These are phyloP conservation scores for Sander lucioperca DNA, from an alignment of 2,113 vertebrate species.

Conservation along the genomic window DNA sequence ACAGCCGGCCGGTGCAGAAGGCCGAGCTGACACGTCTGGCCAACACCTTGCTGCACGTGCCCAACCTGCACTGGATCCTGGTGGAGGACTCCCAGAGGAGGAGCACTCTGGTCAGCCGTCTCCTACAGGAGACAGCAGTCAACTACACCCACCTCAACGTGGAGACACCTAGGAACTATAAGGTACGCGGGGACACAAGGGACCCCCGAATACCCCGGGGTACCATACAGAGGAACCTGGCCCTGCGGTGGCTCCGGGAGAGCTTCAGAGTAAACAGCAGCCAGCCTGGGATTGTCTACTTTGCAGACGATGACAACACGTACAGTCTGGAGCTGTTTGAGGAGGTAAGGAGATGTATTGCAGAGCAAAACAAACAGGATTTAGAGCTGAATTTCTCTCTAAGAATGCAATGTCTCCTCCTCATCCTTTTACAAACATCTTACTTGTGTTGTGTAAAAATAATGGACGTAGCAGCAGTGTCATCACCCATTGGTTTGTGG, in stretches of 20 bases:
- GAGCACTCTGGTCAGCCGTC: conserved; percentile 86
- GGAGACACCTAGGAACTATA: conserved; percentile 88
- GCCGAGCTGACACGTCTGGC: conserved; percentile 93
- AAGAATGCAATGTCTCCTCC: not conserved
- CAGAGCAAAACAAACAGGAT: not conserved
- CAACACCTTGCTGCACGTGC: conserved; percentile 93
- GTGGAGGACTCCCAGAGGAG: conserved; percentile 90
- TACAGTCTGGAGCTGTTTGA: conserved; percentile 97
- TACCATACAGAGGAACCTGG: conserved; percentile 93
- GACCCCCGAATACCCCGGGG: conserved; percentile 86
- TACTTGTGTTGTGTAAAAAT: not conserved
- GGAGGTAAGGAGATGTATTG: conserved; percentile 84
- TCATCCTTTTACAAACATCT: not conserved
- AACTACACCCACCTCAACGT: conserved; percentile 93
- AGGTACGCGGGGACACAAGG: conserved; percentile 77
- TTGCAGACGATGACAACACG: conserved; percentile 97
- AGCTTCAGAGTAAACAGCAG: conserved; percentile 78
- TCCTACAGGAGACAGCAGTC: conserved; percentile 89
- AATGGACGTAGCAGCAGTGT: too few species aligned
- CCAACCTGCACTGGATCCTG: conserved; percentile 95
- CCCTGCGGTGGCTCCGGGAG: conserved; percentile 91
- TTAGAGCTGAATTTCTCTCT: not conserved
- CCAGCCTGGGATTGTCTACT: conserved; percentile 91
- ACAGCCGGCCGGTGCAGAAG: conserved; percentile 92
- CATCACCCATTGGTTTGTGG: too few species aligned